Evolutionary conservation across 2,113 vertebrate species (phyloP), one percentile per base, ranked within the genome.

Genomic region (Peromyscus polionotus): DNA sequence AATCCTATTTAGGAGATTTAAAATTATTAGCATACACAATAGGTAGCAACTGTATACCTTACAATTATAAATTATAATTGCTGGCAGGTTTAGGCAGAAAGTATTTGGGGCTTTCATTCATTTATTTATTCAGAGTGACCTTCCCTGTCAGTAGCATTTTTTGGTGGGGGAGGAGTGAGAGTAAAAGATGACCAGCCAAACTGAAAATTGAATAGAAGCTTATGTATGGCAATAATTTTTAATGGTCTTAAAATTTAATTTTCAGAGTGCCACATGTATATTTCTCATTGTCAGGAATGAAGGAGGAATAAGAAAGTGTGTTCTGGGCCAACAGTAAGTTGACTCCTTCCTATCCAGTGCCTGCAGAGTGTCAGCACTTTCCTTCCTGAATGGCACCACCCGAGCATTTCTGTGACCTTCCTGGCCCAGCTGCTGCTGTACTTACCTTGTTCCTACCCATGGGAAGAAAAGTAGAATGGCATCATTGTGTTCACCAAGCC

Each of bases 211-310:
- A 92, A 85, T 63, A 85, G 88, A 92, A 76, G 2, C 39, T n/a
- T 93, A 54, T 42, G 5, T 96, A n/a, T 67, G 90, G 26, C 68
- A 77, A 3, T 94, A 17, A 67, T 76, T 97, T 97, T 96, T 92
- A 95, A 81, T 88, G 48, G 45, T 42, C 36, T 96, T 84, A 93
- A 91, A 83, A 84, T 70, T 94, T 89, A 80, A 94, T 93, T 59
- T 76, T 88, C 48, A 90, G 89, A 90, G 51, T 91, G 36, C 4
- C 45, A 31, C 59, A 54, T 63, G 90, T 88, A 36, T 76, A 36
- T 85, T 94, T 80, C 80, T 59, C 68, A 33, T 45, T 26, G 19
- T 92, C 51, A 88, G 42, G 70, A 48, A 24, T 5, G 26, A 88
- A 93, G 36, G 65, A 85, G 10, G n/a, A 90, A 76, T 45, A 76